Percentiles rank a stretch among this genome's conserved stretches.
Conservation (phyloP, 1,140 invertebrate genomes). For the Drosophila teissieri region DNA sequence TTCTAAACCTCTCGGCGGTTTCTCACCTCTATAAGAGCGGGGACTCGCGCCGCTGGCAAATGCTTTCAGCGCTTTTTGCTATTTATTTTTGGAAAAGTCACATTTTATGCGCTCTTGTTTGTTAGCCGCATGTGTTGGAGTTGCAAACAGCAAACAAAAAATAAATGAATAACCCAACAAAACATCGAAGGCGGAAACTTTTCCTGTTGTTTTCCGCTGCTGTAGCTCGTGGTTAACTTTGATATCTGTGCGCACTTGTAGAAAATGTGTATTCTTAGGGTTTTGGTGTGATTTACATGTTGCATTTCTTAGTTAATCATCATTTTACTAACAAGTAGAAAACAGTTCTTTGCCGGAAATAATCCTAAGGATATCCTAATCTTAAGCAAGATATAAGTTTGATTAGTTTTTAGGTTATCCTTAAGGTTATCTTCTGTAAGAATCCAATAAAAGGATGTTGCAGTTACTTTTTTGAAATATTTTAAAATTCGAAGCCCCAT, state of each 20-base stretch:
- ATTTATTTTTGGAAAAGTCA: conserved; percentile 68
- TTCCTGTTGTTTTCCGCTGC: conserved; percentile 39
- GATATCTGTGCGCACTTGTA: conserved; percentile 21
- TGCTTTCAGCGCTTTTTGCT: conserved; percentile 67
- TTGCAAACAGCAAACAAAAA: conserved; percentile 43
- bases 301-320: no score
- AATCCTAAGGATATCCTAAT: no score
- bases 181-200: conserved; percentile 62
- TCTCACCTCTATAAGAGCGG: conserved; percentile 16
- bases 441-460: no score
- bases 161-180: conserved; percentile 27
- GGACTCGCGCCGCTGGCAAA: conserved; percentile 33
- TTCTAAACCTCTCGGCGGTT: conserved; percentile 37
- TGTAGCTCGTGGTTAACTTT: conserved; percentile 22
- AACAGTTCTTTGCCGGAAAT: no score
- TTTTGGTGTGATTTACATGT: no score
- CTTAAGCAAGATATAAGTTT: no score
- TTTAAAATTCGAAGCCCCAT: not conserved
- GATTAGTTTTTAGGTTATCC: no score
- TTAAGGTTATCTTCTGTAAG: no score
- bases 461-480: no score
- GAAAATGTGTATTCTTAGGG: not conserved
- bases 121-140: conserved; percentile 36
- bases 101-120: conserved; percentile 51
- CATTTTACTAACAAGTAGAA: no score